Base-by-base conservation (phyloP, 1,140 invertebrate genomes). In the Drosophila willistoni region DNA sequence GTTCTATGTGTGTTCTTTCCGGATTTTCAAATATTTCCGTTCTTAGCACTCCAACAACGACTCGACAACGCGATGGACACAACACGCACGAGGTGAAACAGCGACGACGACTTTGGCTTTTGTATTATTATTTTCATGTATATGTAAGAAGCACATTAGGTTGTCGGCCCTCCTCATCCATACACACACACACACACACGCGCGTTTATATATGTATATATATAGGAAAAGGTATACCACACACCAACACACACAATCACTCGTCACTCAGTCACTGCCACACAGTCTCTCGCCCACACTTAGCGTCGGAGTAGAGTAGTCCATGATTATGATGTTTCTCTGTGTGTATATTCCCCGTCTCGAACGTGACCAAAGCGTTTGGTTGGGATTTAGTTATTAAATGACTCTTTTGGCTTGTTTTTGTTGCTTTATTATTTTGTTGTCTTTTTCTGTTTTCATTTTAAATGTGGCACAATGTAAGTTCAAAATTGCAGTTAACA, bases 311-410 rank as follows among this genome's bases (percentile, higher is more conserved):
- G 33, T 39, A 33, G 33, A 64, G 47, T 33, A 65, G 56, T 39
- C 64, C 59, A 51, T 51, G 44, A 51, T 51, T 51, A 51, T 51
- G 44, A 51, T 51, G 44, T 51, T 51, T 68, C 73, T 86, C 86
- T 85, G 71, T 85, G 82, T 85, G 81, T 51, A 5, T 51, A 51
- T 51, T 86, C 75, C 82, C 75, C 81, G 82, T 81, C 82, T 85
- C 74, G 64, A 54, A 80, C 65, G 71, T 74, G 67, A 74, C 73
- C 82, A 68, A 66, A 69, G 74, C 51, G 64, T 62, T 60, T 87
- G 76, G 65, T 65, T 77, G 70, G 72, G 77, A 86, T 86, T 80
- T 86, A 89, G 83, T 87, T 87, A 87, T 87, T 87, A 87, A 89
- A 89, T 79, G 75, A 74, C 71, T 36, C 9, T 36, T 10, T 9